Conservation (phyloP, 2,113 vertebrate species). For the Dicerorhinus sumatrensis region DNA sequence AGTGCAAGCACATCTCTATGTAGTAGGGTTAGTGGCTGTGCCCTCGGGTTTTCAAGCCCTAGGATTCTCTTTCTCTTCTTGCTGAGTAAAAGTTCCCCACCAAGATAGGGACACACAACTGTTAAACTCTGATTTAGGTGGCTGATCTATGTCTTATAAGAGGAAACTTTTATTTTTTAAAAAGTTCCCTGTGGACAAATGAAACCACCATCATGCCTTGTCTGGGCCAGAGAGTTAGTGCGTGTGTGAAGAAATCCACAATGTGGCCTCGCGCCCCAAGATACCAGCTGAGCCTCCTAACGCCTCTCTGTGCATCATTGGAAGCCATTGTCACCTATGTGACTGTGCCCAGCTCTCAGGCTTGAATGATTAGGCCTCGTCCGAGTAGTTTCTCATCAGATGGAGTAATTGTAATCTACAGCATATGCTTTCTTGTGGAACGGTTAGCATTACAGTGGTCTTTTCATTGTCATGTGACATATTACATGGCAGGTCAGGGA, state of each 20-base stretch:
- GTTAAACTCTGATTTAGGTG: background rate
- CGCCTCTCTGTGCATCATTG: fast-evolving
- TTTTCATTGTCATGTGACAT: background rate
- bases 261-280: background rate
- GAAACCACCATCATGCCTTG: background rate
- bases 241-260: background rate
- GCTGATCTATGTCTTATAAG: background rate
- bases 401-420: fast-evolving
- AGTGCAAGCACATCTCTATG: fast-evolving
- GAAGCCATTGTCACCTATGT: background rate
- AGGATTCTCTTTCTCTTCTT: background rate
- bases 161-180: background rate
- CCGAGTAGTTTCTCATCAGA: background rate
- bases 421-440: background rate
- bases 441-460: background rate
- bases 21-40: fast-evolving
- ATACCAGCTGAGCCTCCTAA: no score
- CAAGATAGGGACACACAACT: background rate
- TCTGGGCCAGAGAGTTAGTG: background rate
- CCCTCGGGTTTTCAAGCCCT: background rate
- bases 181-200: background rate
- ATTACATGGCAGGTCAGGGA: background rate
- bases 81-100: background rate
- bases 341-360: background rate
- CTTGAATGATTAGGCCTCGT: no score